Base-by-base conservation (phyloP, 2,888 invertebrate species). In the Polia nebulosa region DNA sequence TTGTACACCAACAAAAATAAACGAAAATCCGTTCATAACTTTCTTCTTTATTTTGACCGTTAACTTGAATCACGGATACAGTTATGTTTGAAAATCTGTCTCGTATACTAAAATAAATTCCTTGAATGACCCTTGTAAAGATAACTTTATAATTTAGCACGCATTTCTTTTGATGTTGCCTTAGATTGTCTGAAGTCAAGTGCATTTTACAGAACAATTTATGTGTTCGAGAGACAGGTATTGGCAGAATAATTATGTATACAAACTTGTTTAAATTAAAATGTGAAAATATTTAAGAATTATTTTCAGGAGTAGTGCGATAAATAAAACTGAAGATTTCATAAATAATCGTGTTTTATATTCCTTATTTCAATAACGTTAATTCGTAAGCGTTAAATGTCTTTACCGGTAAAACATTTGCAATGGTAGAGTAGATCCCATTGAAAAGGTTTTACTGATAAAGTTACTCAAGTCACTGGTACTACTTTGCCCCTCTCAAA, bases 71-170 rank as follows among this genome's bases (percentile, higher is more conserved):
- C 49, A 76, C 47, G 55, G 53, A 15, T 65, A 78, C 79, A 62
- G 55, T 59, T 75, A 70, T 59, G 32, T 36, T 53, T 52, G 27
- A 44, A 58, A 80, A 61, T 44, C 51, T 79, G 76, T 66, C 66
- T 72, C 59, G 27, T 79, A 63, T 53, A 47, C 56, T 63, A 41
- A n/a, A 55, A 62, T 39, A 60, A 71, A 49, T 57, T 63, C 34
- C 49, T 53, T 41, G 7, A 66, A 79, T 41, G 55, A 7, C 25
- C 39, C 39, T 51, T 51, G 49, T 15, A 22, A 51, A 60, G 2
- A 72, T 56, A 59, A 51, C 39, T 59, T 56, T 32, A 27, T 56
- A 59, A 74, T 74, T 76, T 74, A 76, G 63, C 57, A 41, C 15
- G 25, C n/a, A 55, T 65, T 36, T 55, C 22, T 45, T 45, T 41